A percentile compares a stretch with the other conserved stretches of the same genome.
phyloP scores from a whole-genome alignment of 2,888 invertebrate species.

The Crepidodera aurea region DNA sequence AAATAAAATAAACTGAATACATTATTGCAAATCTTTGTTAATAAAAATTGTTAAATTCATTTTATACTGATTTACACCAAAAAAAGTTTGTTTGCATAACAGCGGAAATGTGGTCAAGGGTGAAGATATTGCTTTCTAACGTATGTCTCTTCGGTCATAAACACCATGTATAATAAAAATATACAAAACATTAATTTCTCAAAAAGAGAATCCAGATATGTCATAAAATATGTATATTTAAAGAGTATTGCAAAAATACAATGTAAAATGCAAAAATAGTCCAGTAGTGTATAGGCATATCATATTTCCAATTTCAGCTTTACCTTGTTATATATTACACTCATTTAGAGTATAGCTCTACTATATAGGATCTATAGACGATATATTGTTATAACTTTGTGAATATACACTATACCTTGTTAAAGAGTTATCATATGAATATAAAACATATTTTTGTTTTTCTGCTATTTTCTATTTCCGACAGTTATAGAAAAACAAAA shows the following conservation, averaged over 20 bases:
- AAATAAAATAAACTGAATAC: too few relatives aligned
- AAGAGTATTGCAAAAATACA: constrained; percentile 26
- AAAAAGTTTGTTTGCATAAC: too few relatives aligned
- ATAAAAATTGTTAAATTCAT: too few relatives aligned
- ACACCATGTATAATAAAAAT: too few relatives aligned
- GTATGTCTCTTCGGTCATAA: too few relatives aligned
- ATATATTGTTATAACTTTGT: constrained; percentile 54
- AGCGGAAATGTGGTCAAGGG: too few relatives aligned
- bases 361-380: constrained; percentile 46
- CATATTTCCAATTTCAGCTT: constrained; percentile 46
- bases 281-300: constrained; percentile 59
- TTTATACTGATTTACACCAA: too few relatives aligned
- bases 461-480: constrained; percentile 7
- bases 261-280: constrained; percentile 50
- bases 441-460: constrained; percentile 30
- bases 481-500: constrained; percentile 14
- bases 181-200: too few relatives aligned
- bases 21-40: too few relatives aligned
- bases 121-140: too few relatives aligned
- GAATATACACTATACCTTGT: constrained; percentile 51
- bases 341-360: constrained; percentile 46
- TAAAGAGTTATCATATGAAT: constrained; percentile 43
- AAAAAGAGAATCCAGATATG: neutral
- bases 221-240: constrained; percentile 19
- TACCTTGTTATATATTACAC: constrained; percentile 37